phyloP scores from a whole-genome alignment of 2,888 invertebrate species.

The Heteromurus nitidus region DNA sequence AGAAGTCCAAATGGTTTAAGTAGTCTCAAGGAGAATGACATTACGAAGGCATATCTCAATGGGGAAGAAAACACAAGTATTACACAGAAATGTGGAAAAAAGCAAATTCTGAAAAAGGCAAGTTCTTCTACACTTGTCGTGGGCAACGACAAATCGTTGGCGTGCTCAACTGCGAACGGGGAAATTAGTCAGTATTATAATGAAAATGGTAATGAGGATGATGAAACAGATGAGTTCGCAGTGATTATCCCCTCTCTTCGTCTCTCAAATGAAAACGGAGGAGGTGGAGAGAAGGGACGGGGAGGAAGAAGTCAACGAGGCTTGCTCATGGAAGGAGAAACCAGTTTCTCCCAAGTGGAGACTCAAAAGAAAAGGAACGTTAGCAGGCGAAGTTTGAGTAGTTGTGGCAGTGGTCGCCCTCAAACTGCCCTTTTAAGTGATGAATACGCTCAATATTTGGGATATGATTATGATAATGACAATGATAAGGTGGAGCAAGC shows the following conservation, averaged over 20 bases:
- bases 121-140: neutral
- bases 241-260: slow-evolving; percentile 3
- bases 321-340: slow-evolving; percentile 61
- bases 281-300: slow-evolving; percentile 15
- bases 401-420: slow-evolving; percentile 43
- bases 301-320: slow-evolving; percentile 22
- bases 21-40: slow-evolving; percentile 32
- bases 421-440: slow-evolving; percentile 64
- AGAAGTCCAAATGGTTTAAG: neutral
- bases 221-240: slow-evolving; percentile 41
- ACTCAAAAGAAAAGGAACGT: slow-evolving; percentile 9
- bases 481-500: slow-evolving; percentile 52
- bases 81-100: too few species aligned
- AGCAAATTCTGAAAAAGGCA: neutral
- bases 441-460: slow-evolving; percentile 64
- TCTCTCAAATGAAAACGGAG: too few species aligned
- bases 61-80: slow-evolving; percentile 23
- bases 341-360: slow-evolving; percentile 48
- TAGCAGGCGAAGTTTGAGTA: neutral
- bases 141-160: slow-evolving; percentile 9
- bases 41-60: too few species aligned
- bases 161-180: slow-evolving; percentile 13
- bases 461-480: slow-evolving; percentile 53
- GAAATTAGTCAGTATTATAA: slow-evolving; percentile 18
- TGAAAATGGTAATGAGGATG: slow-evolving; percentile 29